These are phyloP conservation scores for Rhopalosiphum nymphaeae DNA, from an alignment of 2,888 invertebrate genomes.

Conservation along the genomic window DNA sequence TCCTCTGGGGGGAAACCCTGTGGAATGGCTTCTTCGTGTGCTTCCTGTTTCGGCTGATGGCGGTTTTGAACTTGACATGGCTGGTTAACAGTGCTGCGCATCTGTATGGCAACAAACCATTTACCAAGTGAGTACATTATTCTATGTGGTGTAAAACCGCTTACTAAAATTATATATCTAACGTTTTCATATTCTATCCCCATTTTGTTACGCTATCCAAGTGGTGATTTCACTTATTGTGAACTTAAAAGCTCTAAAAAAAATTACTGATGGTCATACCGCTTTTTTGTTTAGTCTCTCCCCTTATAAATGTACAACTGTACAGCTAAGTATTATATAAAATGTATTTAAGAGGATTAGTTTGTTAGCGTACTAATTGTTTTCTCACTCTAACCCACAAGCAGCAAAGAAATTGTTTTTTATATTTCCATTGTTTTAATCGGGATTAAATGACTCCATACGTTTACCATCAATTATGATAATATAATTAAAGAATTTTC, in stretches of 20 bases:
- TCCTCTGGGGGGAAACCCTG: slow-evolving; percentile 79
- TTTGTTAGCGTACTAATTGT: no score
- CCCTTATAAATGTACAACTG: neutral
- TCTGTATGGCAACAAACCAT: slow-evolving; percentile 83
- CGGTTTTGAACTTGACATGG: slow-evolving; percentile 83
- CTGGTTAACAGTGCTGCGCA: slow-evolving; percentile 86
- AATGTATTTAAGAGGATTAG: neutral
- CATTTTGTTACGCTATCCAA: neutral
- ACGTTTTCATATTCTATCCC: neutral
- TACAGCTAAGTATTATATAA: neutral
- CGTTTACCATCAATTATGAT: neutral
- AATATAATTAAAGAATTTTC: neutral
- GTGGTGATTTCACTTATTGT: neutral
- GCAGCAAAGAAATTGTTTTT: neutral
- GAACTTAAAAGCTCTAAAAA: neutral
- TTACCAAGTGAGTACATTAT: slow-evolving; percentile 76
- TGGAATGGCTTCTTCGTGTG: slow-evolving; percentile 75
- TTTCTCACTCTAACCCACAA: no score
- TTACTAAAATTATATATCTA: neutral
- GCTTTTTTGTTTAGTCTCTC: neutral
- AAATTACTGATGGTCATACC: no score
- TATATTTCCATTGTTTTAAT: neutral
- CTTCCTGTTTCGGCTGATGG: slow-evolving; percentile 76
- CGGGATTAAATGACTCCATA: no score
- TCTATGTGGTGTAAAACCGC: neutral